phyloP scores from a whole-genome alignment of 2,113 vertebrate species.

The Neodontobutis hainanensis region DNA sequence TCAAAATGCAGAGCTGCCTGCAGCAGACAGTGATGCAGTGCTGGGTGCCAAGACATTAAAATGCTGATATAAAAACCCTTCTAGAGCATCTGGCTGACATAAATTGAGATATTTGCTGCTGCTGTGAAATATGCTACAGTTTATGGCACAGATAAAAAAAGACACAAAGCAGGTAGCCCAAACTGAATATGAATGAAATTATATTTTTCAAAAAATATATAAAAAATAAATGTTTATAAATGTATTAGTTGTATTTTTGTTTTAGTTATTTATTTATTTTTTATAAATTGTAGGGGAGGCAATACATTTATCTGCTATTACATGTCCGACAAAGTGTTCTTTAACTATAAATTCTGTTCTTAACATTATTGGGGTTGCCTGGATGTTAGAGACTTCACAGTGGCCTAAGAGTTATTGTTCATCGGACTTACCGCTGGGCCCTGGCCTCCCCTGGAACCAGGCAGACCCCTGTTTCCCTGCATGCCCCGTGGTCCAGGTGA shows the following conservation, averaged over 20 bases:
- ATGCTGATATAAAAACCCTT: background rate
- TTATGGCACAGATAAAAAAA: slow-evolving; percentile 1
- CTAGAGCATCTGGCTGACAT: background rate
- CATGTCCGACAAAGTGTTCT: too few species aligned
- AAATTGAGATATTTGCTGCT: slow-evolving; percentile 3
- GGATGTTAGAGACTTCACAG: background rate
- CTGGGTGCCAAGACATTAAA: background rate
- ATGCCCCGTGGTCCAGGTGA: slow-evolving; percentile 88
- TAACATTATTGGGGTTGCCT: background rate
- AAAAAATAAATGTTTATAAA: too few species aligned
- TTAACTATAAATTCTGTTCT: background rate
- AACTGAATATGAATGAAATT: too few species aligned
- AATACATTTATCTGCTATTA: too few species aligned
- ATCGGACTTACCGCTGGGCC: slow-evolving; percentile 86
- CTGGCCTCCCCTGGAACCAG: slow-evolving; percentile 89
- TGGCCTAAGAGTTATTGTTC: background rate
- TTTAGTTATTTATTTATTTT: too few species aligned
- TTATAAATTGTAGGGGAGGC: too few species aligned
- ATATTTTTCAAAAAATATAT: too few species aligned
- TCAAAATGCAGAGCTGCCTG: background rate
- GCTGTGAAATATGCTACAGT: background rate
- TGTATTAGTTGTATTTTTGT: too few species aligned
- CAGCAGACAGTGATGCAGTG: background rate
- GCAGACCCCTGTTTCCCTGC: slow-evolving; percentile 90
- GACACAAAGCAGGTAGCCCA: background rate